Base-by-base conservation (phyloP, 2,113 vertebrate genomes). In the Donacobius atricapilla region DNA sequence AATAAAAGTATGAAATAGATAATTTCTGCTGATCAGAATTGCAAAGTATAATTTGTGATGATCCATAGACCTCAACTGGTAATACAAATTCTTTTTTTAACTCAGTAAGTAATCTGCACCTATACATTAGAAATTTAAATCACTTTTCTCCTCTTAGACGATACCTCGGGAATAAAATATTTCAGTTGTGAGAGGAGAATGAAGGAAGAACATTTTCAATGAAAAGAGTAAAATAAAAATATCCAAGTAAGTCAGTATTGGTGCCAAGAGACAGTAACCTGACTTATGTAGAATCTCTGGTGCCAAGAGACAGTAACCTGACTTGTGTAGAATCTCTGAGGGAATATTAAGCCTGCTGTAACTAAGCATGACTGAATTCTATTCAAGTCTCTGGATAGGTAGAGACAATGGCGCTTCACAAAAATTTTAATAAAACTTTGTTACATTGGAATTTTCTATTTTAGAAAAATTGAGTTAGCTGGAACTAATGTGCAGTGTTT, bases 401-500 rank as follows among this genome's bases (percentile, higher is more conserved):
- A 89, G 70, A 61, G 95, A 93, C 83, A 95, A 81, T 37, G 39
- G 61, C 22, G 94, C 64, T 96, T 96, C 58, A 89, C 69, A 90
- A 76, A 60, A 76, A 9, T 6, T 65, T 45, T 45, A 58, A 71
- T 91, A 90, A 97, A 96, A 89, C 90, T 91, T 94, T 94, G 68
- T 96, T 97, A 93, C 72, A 9, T 12, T 6, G 19, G 65, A 82
- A n/a, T 97, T 97, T 96, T 96, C 89, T 92, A 73, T 94, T 96
- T 93, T 96, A 95, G 76, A 80, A 56, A 94, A 93, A 96, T 77
- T 89, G 65, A 96, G 87, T 96, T 97, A 95, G 82, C 65, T 83
- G 95, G 93, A 97, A 96, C 87, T 96, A 93, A 97, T 94, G 93
- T 84, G 48, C 61, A 86, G 70, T 80, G 81, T 89, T 96, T 97